Evolutionary conservation across 2,113 vertebrate genomes (phyloP), one percentile per base, ranked within the genome.

Genomic region (Mobula birostris): DNA sequence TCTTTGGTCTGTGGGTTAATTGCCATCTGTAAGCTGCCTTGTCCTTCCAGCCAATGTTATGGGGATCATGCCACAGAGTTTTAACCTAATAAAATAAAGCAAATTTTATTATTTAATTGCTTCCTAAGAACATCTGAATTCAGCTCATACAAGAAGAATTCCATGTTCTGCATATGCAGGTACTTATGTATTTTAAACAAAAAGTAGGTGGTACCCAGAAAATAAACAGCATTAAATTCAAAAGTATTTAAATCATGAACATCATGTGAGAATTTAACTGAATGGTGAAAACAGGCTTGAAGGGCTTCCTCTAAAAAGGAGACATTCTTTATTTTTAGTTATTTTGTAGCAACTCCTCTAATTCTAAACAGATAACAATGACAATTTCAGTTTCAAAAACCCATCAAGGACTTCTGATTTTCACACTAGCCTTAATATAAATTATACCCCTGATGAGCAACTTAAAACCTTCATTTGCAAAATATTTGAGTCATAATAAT

Each of bases 1-100:
- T 98, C 97, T 98, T 99, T 95, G 99, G 99, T 96, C 99, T 98
- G 94, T 99, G 99, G 96, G 96, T 98, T 94, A 99, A 98, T 94
- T 98, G 98, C 99, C 98, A 99, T 96, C 99, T 99, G 97, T 99
- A 99, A 94, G 99, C 99, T 4, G 98, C 99, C 95, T 98, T 99
- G 96, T 99, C 99, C 95, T 99, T 99, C 99, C 99, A 99, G 95
- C 99, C 99, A 92, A 98, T 98, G 94, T 99, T 98, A 95, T 98
- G 98, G 94, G 99, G 98, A 96, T 99, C 99, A 58, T 99, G 98
- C 99, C 99, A 99, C 96, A 99, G 91, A 80, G 98, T 99, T 68
- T 97, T 98, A n/a, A 99, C 99, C 99, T 99, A 94, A 0, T 1
- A 77, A 63, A 79, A 15, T 7, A 56, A 74, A 74, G 21, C 17